Base-by-base conservation (phyloP, 2,113 vertebrate genomes). In the Nestor notabilis region DNA sequence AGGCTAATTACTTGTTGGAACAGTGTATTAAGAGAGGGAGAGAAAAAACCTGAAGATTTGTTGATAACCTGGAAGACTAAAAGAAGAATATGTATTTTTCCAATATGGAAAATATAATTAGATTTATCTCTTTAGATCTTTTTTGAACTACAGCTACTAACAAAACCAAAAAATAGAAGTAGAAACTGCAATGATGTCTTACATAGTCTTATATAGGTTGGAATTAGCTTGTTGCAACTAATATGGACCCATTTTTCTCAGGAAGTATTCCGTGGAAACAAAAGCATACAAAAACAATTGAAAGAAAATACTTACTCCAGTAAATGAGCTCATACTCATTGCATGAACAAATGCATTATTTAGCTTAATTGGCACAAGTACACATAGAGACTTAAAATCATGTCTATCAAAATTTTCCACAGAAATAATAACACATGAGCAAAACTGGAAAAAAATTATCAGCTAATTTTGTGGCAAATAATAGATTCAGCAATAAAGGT, bases 261-360 rank as follows among this genome's bases (percentile, higher is more conserved):
- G 89, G 63, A 89, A 91, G 19, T 65, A 61, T 76, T 94, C 58
- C 58, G 44, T 56, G 56, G 70, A 87, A 84, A 79, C 41, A 87
- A 87, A 87, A 89, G 23, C 37, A 74, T 87, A 39, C 25, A 63
- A 66, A 89, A 89, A 79, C 46, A 84, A 61, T n/a, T 12, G 14
- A 68, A 81, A 92, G 83, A 74, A 96, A 93, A 87, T 85, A 85
- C 91, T 94, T 87, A 25, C 53, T 91, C 7, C 56, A 60, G 11
- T 70, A 82, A 90, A 81, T 61, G 33, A 31, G 29, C 90, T 92
- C 74, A 64, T 82, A 60, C 23, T 37, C 41, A 50, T 70, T 65
- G 35, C 33, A 69, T 33, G 39, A 93, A 82, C 52, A 93, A 39
- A 63, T 60, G 33, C 52, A 47, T 84, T 93, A 61, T 89, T 91